Evolutionary conservation across 2,888 invertebrate species (phyloP).

Genomic region (Unio pictorum): DNA sequence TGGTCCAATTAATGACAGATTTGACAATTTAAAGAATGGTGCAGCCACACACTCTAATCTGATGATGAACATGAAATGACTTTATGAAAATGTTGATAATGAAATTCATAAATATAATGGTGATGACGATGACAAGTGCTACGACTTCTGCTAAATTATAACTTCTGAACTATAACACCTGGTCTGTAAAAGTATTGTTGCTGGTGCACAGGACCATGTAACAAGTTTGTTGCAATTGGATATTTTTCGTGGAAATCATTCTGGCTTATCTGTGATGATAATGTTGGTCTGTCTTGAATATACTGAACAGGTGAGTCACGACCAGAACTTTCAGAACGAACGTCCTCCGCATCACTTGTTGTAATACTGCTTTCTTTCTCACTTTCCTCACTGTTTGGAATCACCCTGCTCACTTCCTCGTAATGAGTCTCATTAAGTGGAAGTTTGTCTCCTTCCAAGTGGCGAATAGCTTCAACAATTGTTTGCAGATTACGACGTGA

Average conservation of each 20-base stretch:
- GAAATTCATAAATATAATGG: too few species aligned
- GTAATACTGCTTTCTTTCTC: constrained; percentile 48
- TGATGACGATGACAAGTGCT: too few species aligned
- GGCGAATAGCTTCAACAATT: constrained; percentile 98
- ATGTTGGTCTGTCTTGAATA: constrained; percentile 9
- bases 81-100: too few species aligned
- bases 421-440: constrained; percentile 17
- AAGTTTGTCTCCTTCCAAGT: constrained; percentile 88
- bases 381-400: constrained; percentile 48
- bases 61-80: too few species aligned
- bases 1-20: too few species aligned
- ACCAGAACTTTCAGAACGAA: constrained; percentile 51
- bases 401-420: constrained; percentile 21
- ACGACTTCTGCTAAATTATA: constrained; percentile 24
- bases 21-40: too few species aligned
- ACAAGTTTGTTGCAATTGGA: constrained; percentile 52
- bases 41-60: too few species aligned
- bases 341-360: constrained; percentile 55
- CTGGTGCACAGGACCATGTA: constrained; percentile 53
- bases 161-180: constrained; percentile 65
- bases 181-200: constrained; percentile 56
- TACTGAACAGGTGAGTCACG: constrained; percentile 45
- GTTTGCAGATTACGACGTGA: constrained; percentile 96
- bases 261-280: constrained; percentile 10
- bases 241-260: constrained; percentile 51